A percentile compares a stretch with the other conserved stretches of the same genome.
Evolutionary conservation across 2,797 vertebrate genomes (phyloP).

Genomic region (Hozukius guyotensis): DNA sequence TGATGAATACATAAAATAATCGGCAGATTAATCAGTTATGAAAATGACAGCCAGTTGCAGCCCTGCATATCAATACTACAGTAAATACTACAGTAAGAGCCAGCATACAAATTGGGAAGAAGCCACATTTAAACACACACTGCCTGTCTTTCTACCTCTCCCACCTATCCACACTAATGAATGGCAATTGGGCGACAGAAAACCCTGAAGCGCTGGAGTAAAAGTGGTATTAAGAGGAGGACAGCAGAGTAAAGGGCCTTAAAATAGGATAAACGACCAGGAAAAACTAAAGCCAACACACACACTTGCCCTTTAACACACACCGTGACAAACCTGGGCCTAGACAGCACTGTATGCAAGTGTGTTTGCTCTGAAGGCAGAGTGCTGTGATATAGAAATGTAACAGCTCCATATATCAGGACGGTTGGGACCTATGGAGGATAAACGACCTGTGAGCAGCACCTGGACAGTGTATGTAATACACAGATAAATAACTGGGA

Average conservation of each 20-base stretch:
- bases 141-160: conserved; percentile 32
- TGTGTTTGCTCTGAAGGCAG: conserved; percentile 49
- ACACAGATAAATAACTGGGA: conserved; percentile 72
- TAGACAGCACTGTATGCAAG: conserved; percentile 12
- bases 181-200: conserved; percentile 62
- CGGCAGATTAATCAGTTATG: conserved; percentile 18
- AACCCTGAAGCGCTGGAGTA: conserved; percentile 50
- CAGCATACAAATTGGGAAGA: background rate
- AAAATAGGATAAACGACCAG: conserved; percentile 72
- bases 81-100: conserved; percentile 3
- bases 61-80: conserved; percentile 1
- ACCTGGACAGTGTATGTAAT: conserved; percentile 68
- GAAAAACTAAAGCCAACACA: conserved; percentile 43
- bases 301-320: conserved; percentile 59
- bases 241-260: conserved; percentile 59
- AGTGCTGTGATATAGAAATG: conserved; percentile 54
- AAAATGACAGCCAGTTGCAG: background rate
- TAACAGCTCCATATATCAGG: conserved; percentile 73
- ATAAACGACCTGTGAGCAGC: conserved; percentile 56
- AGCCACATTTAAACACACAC: conserved; percentile 13
- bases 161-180: conserved; percentile 62
- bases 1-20: background rate
- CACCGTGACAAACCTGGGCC: conserved; percentile 23
- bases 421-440: conserved; percentile 46
- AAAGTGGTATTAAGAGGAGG: conserved; percentile 59